Base-by-base conservation (phyloP, 1,140 invertebrate species). In the Eulimnadia texana region DNA sequence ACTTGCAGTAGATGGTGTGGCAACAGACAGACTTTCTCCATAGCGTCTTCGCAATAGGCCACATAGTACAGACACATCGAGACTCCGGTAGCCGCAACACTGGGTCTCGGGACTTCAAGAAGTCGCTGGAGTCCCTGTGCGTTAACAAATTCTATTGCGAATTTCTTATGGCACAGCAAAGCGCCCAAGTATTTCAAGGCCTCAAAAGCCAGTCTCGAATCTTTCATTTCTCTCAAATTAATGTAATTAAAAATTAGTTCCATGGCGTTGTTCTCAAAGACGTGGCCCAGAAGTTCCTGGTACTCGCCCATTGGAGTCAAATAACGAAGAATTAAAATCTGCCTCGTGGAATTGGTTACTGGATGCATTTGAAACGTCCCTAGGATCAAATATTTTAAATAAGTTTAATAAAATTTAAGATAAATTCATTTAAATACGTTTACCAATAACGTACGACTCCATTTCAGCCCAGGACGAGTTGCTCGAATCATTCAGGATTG, bases 1-100 rank as follows among this genome's bases (percentile, higher is more conserved):
- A n/a, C 27, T 28, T 61, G 78, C 9, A 95, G 79, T 1, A 89
- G 79, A 64, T 81, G 78, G 66, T 90, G 80, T 2, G 90, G 84
- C 67, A 95, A 75, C 3, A 86, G 74, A 69, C 92, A 95, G 3
- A 98, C 88, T 65, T 90, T 80, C 73, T 98, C 93, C 89, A 98
- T 95, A 0, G 92, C 90, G 73, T 98, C 94, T 72, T 96, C 93
- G 74, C 90, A 94, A 74, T 97, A 98, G 0, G 92, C 91, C 50
- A 98, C 76, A 74, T 97, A 98, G 73, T 97, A 98, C 3, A 98
- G 77, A 70, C 93, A 95, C 61, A 97, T 89, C 0, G 93, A 92
- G 10, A 97, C 93, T 11, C 93, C 95, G 1, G 93, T 95, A 0
- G 94, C 91, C 1, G 93, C 90, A 27, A 98, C 84, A 47, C 91